Percentiles rank a stretch among this genome's conserved stretches.
phyloP scores from a whole-genome alignment of 1,140 invertebrate species.

The Papilio helenus region DNA sequence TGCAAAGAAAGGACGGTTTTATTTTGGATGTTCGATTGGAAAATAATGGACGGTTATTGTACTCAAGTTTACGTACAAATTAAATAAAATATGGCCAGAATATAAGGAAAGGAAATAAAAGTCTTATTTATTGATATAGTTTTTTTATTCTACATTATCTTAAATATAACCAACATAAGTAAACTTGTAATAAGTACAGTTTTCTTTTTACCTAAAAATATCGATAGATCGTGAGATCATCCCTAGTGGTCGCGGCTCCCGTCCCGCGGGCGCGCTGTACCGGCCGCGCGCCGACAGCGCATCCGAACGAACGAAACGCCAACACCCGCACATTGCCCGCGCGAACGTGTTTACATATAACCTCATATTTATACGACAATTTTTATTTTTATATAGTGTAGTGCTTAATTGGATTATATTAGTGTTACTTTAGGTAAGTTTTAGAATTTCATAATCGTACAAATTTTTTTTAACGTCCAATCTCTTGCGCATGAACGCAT shows the following conservation, averaged over 20 bases:
- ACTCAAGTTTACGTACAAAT: too few relatives aligned
- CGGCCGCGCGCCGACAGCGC: slow-evolving; percentile 74
- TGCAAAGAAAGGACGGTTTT: too few relatives aligned
- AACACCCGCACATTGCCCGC: slow-evolving; percentile 53
- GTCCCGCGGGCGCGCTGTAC: slow-evolving; percentile 50
- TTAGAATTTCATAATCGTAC: not conserved
- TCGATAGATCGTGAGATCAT: slow-evolving; percentile 46
- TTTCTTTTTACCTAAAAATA: not conserved
- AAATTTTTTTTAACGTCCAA: not conserved
- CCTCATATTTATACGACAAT: slow-evolving; percentile 31
- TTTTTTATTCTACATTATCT: too few relatives aligned
- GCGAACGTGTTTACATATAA: slow-evolving; percentile 68
- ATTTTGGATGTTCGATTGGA: too few relatives aligned
- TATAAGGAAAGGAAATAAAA: too few relatives aligned
- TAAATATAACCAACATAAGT: too few relatives aligned
- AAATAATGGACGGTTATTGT: too few relatives aligned
- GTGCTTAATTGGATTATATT: slow-evolving; percentile 62
- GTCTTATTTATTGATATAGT: too few relatives aligned
- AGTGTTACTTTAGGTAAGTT: slow-evolving; percentile 53
- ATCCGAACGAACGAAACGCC: slow-evolving; percentile 77
- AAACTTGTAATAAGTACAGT: too few relatives aligned
- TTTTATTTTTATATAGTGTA: slow-evolving; percentile 47
- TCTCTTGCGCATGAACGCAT: not conserved
- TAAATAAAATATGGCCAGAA: too few relatives aligned
- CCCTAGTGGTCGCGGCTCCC: slow-evolving; percentile 49